phyloP scores from a whole-genome alignment of 2,888 invertebrate genomes.

The Sminthurides aquaticus region DNA sequence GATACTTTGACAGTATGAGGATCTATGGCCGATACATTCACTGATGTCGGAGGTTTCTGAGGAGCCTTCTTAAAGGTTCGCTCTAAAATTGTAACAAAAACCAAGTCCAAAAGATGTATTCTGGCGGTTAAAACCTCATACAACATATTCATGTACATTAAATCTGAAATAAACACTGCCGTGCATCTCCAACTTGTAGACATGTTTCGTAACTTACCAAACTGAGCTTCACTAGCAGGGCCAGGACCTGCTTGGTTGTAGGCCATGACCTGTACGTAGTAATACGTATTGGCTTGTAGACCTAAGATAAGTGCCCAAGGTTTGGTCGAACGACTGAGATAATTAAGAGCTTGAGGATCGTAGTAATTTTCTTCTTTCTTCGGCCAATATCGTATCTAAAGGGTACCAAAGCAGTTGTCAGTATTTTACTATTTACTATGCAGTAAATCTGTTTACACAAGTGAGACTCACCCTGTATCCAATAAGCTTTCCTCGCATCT shows the following conservation, averaged over 20 bases:
- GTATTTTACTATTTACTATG: not conserved
- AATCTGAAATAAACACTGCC: not conserved
- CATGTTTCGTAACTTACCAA: conserved; percentile 50
- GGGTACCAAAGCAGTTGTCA: conserved; percentile 19
- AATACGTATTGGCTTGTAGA: conserved; percentile 83
- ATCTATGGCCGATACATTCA: conserved; percentile 72
- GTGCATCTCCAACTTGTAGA: not conserved
- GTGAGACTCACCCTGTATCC: conserved; percentile 67
- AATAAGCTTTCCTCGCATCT: conserved; percentile 78
- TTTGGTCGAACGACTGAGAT: conserved; percentile 71
- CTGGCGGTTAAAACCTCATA: conserved; percentile 21
- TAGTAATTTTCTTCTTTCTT: conserved; percentile 58
- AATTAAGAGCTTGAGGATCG: conserved; percentile 58
- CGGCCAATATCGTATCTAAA: conserved; percentile 82
- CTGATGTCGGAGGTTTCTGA: conserved; percentile 87
- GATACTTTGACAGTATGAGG: conserved; percentile 78
- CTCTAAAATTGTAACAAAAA: conserved; percentile 52
- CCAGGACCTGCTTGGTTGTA: conserved; percentile 94
- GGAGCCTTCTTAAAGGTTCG: conserved; percentile 86
- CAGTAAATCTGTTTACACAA: not conserved
- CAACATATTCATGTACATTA: conserved; percentile 13
- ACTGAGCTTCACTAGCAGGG: conserved; percentile 82
- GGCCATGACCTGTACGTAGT: conserved; percentile 89
- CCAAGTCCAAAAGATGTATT: not conserved
- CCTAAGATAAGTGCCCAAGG: conserved; percentile 88